phyloP scores from a whole-genome alignment of 1,140 invertebrate genomes.

The Vanessa tameamea region DNA sequence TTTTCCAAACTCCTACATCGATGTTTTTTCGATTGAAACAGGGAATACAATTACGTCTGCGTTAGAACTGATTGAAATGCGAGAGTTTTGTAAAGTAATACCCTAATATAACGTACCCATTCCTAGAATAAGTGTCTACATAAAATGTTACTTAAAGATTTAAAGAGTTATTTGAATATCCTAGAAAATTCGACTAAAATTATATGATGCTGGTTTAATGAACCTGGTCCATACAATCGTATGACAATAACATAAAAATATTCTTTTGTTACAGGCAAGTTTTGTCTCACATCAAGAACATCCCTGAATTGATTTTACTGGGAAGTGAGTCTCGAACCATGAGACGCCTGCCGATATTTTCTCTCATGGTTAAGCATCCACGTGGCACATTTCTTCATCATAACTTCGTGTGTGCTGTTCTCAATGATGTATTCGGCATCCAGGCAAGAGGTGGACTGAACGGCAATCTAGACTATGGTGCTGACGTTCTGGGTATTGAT shows the following conservation, averaged over 20 bases:
- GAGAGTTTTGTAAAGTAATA: too few species aligned
- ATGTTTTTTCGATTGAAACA: too few species aligned
- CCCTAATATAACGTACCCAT: too few species aligned
- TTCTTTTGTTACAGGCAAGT: conserved; percentile 84
- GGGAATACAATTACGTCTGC: too few species aligned
- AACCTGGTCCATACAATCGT: too few species aligned
- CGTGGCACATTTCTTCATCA: conserved; percentile 92
- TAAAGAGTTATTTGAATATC: too few species aligned
- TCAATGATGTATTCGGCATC: conserved; percentile 96
- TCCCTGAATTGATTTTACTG: conserved; percentile 89
- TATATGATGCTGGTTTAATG: too few species aligned
- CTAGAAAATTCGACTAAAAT: too few species aligned
- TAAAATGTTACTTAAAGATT: too few species aligned
- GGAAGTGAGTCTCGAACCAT: conserved; percentile 85
- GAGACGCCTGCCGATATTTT: conserved; percentile 90
- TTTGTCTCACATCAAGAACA: conserved; percentile 86
- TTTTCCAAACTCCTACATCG: too few species aligned
- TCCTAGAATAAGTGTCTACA: too few species aligned
- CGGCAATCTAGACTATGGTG: conserved; percentile 86
- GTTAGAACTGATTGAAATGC: too few species aligned
- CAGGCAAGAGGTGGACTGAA: conserved; percentile 91
- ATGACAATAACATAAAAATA: neutral
- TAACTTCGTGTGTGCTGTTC: conserved; percentile 92
- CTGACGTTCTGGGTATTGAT: conserved; percentile 92
- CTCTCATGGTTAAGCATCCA: conserved; percentile 91